phyloP scores from a whole-genome alignment of 2,797 vertebrate genomes.

The Hylomyscus alleni region DNA sequence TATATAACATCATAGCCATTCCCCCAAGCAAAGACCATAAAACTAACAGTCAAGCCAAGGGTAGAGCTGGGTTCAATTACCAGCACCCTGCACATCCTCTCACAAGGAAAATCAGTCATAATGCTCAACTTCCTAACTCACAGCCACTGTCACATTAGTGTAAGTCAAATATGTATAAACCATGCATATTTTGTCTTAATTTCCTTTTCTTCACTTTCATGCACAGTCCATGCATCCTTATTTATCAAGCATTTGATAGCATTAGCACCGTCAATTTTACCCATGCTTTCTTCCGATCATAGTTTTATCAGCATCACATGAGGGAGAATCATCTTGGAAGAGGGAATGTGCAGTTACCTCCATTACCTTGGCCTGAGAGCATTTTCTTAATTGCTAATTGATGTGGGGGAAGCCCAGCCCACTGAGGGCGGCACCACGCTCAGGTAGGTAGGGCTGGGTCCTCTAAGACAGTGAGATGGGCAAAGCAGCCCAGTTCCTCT shows the following conservation, averaged over 20 bases:
- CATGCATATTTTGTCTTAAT: conserved; percentile 5
- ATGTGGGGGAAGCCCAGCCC: not conserved
- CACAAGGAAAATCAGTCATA: not conserved
- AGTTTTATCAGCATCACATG: not conserved
- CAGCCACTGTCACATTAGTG: not conserved
- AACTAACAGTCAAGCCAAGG: not conserved
- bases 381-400: not conserved
- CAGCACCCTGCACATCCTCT: not conserved
- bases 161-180: not conserved
- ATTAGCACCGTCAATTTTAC: not conserved
- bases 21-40: not conserved
- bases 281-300: not conserved
- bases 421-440: not conserved
- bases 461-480: not conserved
- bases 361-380: not conserved
- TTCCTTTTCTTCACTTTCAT: not conserved
- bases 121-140: not conserved
- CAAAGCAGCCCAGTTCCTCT: not conserved
- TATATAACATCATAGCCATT: not conserved
- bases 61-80: not conserved
- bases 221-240: not conserved
- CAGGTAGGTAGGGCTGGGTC: not conserved
- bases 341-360: not conserved
- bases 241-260: not conserved
- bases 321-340: not conserved